Evolutionary conservation across 2,113 vertebrate genomes (phyloP), one percentile per base, ranked within the genome.

Genomic region (Eretmochelys imbricata): DNA sequence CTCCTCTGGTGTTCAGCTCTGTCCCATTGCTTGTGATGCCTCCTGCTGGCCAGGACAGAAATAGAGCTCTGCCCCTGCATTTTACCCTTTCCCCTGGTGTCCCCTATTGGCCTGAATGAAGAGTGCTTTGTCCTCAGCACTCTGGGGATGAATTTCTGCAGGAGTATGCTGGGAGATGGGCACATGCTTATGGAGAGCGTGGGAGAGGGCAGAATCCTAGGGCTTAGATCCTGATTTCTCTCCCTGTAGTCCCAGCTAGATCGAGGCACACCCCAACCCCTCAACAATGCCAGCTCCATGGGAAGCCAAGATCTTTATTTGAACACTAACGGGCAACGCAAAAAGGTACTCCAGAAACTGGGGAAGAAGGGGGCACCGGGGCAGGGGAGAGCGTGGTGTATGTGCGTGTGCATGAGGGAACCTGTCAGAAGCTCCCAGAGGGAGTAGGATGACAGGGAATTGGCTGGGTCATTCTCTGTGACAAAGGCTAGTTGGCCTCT

Each of bases 341-440:
- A 94, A 84, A 97, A 97, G 97, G 98, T 98, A 97, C 85, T 35
- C 84, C 95, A 93, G 80, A 35, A 35, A 42, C 42, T 93, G 91
- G 80, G 90, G 46, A 57, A 42, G 29, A 75, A 42, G 5, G n/a
- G 12, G 38, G 87, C 46, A 50, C 22, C n/a, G 50, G 50, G n/a
- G 84, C 29, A 72, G 62, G 50, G 4, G 69, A 12, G 8, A 29
- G 76, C 35, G 25, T 51, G 55, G 59, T 22, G 19, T 78, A 46
- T 38, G 8, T 14, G 31, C 2, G 3, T 10, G 48, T 29, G 24
- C 13, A 27, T 42, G 49, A 31, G 51, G 51, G 3, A 50, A 25
- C 62, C 53, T 53, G 6, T 82, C 25, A 10, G 48, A 54, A 82
- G 10, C n/a, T 38, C 20, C 72, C 72, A 42, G 22, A 75, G 20